phyloP scores from a whole-genome alignment of 2,888 invertebrate species.

The Drosophila fungiperda region DNA sequence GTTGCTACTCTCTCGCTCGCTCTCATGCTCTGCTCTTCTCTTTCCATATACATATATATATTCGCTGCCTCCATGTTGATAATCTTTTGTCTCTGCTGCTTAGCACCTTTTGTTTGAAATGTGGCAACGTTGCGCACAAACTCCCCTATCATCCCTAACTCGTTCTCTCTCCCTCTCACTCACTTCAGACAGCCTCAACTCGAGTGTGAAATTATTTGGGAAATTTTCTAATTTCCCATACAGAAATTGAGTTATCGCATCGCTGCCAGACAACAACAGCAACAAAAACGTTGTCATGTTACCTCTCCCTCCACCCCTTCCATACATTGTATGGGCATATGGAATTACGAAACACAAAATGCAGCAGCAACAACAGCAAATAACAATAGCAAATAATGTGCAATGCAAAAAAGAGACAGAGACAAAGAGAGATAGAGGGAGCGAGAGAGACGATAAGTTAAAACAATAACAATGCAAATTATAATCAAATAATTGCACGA shows the following conservation, averaged over 20 bases:
- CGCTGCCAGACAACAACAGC: conserved; percentile 41
- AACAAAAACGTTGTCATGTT: conserved; percentile 39
- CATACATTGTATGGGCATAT: conserved; percentile 37
- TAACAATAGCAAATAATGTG: conserved; percentile 56
- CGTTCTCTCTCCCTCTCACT: neutral
- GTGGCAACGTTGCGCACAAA: conserved; percentile 61
- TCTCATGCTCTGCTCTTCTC: neutral
- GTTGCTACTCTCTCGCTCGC: conserved; percentile 38
- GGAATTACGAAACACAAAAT: conserved; percentile 63
- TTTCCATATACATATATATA: neutral
- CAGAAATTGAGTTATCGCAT: conserved; percentile 77
- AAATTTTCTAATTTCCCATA: conserved; percentile 78
- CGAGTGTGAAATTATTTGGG: conserved; percentile 79
- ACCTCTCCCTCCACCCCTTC: conserved; percentile 17
- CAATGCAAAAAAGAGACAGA: conserved; percentile 53
- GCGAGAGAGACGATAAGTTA: conserved; percentile 18
- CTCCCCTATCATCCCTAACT: conserved; percentile 16
- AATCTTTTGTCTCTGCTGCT: conserved; percentile 70
- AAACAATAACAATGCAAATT: conserved; percentile 69
- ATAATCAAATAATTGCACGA: conserved; percentile 79
- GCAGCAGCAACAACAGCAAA: conserved; percentile 22
- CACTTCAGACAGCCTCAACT: conserved; percentile 47
- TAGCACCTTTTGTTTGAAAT: conserved; percentile 73
- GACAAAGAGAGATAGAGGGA: conserved; percentile 33
- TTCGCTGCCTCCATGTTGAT: conserved; percentile 38